Evolutionary conservation across 1,140 invertebrate species (phyloP), one percentile per base, ranked within the genome.

Genomic region (Ctenoplectra terminalis): DNA sequence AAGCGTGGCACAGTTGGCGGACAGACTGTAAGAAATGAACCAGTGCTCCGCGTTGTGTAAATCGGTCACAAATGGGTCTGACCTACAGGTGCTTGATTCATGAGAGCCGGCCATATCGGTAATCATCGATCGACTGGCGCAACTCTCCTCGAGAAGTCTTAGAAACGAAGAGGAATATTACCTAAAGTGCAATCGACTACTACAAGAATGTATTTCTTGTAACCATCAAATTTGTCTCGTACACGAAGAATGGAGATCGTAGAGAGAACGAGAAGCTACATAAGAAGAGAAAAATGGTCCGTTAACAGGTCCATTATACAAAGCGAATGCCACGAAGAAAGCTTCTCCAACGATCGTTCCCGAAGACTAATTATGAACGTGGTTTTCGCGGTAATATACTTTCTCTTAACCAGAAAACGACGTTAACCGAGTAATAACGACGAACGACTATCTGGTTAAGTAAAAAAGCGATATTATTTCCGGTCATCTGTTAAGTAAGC

Each of bases 401-500:
- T 77, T 77, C 75, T 54, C 52, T 56, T 26, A 13, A 31, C 20
- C 23, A 26, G 72, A 48, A 34, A 73, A 43, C 54, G 20, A 13
- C 43, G 43, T 50, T 34, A 6, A 20, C 64, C 29, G 8, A 37
- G 26, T 63, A 48, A 43, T 34, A 52, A 26, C 13, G 11, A 23
- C n/a, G 46, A 64, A n/a, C 9, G 9, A 37, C 29, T 40, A 1
- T 9, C 34, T 20, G n/a, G 26, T 48, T 34, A 43, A n/a, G 20
- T 11, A 67, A 58, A 48, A 40, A 70, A 52, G 46, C 50, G 69
- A 11, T 29, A 26, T n/a, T 37, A 83, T 82, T 88, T 84, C 84
- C 87, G 76, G 71, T 84, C 64, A 80, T 87, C 77, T 79, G 83
- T 58, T 84, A 40, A 61, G 56, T 77, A n/a, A 50, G 43, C 31